Evolutionary conservation across 2,888 invertebrate species (phyloP), one percentile per base, ranked within the genome.

Genomic region (Pseudeuparius sepicola): DNA sequence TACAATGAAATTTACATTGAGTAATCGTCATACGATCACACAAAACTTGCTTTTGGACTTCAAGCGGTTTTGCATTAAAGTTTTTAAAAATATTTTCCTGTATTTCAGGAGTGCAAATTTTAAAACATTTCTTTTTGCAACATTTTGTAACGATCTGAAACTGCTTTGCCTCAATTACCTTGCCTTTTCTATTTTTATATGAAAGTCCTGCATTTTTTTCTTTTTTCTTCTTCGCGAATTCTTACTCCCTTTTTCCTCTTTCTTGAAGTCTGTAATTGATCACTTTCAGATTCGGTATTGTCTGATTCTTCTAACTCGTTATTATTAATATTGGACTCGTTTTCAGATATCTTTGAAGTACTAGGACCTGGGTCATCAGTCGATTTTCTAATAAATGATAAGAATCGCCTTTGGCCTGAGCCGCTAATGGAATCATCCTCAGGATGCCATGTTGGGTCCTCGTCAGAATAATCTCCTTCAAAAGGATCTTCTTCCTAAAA

Each of bases 211-310:
- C 3, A 27, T n/a, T n/a, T n/a, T n/a, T n/a, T n/a, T n/a, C n/a
- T n/a, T n/a, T n/a, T n/a, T n/a, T n/a, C 27, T 11, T 27, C 27
- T 27, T 27, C 27, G 4, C 27, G 27, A 4, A 3, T 27, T 27
- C 27, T 27, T 12, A 27, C 27, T 12, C 27, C 27, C 9, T 27
- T 4, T 11, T 27, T 27, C 9, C 6, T 27, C 13, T 27, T 27
- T 27, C 12, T 27, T n/a, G 13, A n/a, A n/a, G n/a, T n/a, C n/a
- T n/a, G n/a, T n/a, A n/a, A n/a, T n/a, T n/a, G n/a, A n/a, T n/a
- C n/a, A n/a, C n/a, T n/a, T n/a, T n/a, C n/a, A n/a, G n/a, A n/a
- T n/a, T n/a, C n/a, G n/a, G n/a, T n/a, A n/a, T n/a, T n/a, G n/a
- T n/a, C n/a, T n/a, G n/a, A n/a, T n/a, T n/a, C n/a, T n/a, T n/a